Base-by-base conservation (phyloP, 2,888 invertebrate species). In the Papilio demoleus region DNA sequence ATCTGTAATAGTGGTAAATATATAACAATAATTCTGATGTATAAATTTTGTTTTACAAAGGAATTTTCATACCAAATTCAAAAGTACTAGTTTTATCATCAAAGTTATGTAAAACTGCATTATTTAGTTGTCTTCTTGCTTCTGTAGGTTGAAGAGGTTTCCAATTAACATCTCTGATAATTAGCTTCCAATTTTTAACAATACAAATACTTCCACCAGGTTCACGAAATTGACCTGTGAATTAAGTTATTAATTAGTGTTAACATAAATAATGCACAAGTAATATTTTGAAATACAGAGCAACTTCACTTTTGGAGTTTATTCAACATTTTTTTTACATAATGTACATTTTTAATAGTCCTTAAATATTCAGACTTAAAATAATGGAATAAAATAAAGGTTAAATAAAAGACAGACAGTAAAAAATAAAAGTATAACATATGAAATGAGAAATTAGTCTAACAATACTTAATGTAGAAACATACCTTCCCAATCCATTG, bases 71-170 rank as follows among this genome's bases (percentile, higher is more conserved):
- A 92, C 95, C 95, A 76, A 95, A 90, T 68, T 93, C 92, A 61
- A 94, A 78, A 5, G 88, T 73, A 53, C 93, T 93, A 22, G 93
- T 94, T 81, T 94, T 92, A 31, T 92, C 92, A 83, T 87, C 85
- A 76, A 86, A 91, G 77, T 92, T 91, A 73, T 94, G 93, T 74
- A 95, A 94, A 4, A 97, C 97, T 40, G 97, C 95, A 90, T 97
- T 97, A 81, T 96, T 97, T 61, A 98, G 91, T 88, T 97, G 95
- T 87, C 97, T 97, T 77, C 97, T 94, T 40, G 97, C 97, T 75
- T 97, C 87, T 67, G 95, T 94, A 12, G 97, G 96, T 81, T 97
- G 97, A 14, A 97, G 95, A 11, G 97, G 97, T 76, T 95, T 95
- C 87, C 95, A 94, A 80, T 96, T 95, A 59, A 98, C 95, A 92